phyloP scores from a whole-genome alignment of 2,113 vertebrate species.

The Micronycteris hirsuta region DNA sequence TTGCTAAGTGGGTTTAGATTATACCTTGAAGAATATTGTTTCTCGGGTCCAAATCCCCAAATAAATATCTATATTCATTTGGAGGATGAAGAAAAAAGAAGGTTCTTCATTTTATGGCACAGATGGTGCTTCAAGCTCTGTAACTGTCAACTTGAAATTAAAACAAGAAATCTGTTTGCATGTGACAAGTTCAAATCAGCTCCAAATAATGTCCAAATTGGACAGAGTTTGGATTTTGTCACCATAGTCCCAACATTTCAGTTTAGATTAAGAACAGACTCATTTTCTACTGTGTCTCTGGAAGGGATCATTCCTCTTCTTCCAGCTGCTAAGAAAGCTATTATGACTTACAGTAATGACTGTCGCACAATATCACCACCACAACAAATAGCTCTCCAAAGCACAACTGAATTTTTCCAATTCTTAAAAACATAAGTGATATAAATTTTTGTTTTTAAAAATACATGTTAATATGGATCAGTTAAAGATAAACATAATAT shows the following conservation, averaged over 20 bases:
- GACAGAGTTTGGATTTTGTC: conserved; percentile 23
- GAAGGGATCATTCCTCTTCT: conserved; percentile 19
- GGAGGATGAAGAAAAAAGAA: not conserved
- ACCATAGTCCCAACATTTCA: conserved; percentile 49
- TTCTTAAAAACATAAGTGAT: conserved; percentile 1
- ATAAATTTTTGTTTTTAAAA: not conserved
- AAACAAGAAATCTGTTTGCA: conserved; percentile 46
- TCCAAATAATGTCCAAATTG: conserved; percentile 43
- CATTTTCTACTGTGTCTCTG: conserved; percentile 45
- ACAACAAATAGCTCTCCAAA: not conserved
- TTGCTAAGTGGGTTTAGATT: conserved; percentile 48
- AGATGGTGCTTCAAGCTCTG: conserved; percentile 31
- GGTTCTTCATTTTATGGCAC: conserved; percentile 26
- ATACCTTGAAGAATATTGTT: conserved; percentile 51
- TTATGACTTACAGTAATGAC: conserved; percentile 17
- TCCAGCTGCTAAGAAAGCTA: conserved; percentile 34
- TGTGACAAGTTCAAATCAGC: conserved; percentile 51
- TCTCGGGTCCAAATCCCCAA: not conserved
- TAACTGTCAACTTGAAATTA: not conserved
- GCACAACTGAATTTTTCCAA: not conserved
- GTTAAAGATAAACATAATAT: not conserved
- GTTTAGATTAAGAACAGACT: conserved; percentile 40
- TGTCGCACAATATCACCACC: not conserved
- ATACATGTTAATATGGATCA: not conserved
- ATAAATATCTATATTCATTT: conserved; percentile 30